Conservation (phyloP, 2,888 invertebrate genomes). For the Cerastis rubricosa region DNA sequence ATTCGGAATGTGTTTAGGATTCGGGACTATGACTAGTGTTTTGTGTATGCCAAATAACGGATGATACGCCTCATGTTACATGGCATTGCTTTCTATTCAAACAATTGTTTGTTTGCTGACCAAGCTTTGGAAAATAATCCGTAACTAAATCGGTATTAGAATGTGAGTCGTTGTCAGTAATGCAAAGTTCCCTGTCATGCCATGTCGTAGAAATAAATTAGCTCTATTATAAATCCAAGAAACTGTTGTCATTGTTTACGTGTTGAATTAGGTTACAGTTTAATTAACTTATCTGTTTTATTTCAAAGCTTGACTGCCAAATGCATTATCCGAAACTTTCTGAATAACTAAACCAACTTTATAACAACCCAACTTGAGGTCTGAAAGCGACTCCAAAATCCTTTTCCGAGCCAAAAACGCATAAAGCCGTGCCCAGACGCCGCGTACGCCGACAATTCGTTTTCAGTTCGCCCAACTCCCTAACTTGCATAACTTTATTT, state of each 20-base stretch:
- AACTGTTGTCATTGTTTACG: background rate
- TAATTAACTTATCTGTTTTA: constrained; percentile 14
- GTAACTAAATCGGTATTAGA: background rate
- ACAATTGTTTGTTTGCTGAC: background rate
- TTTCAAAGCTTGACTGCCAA: constrained; percentile 15
- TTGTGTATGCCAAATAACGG: background rate
- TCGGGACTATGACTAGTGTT: background rate
- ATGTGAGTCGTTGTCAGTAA: background rate
- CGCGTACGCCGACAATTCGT: constrained; percentile 53
- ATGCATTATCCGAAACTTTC: constrained; percentile 33
- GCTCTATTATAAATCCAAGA: too few species aligned
- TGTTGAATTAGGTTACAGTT: background rate
- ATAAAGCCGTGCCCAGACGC: constrained; percentile 48
- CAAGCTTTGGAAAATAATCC: background rate
- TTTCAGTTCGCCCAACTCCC: constrained; percentile 60
- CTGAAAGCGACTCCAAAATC: constrained; percentile 49
- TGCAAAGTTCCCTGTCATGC: background rate
- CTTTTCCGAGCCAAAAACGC: constrained; percentile 58
- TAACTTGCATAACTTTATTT: constrained; percentile 68
- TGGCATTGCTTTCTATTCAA: background rate
- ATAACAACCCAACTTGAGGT: constrained; percentile 39
- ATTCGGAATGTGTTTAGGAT: constrained; percentile 24
- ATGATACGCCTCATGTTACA: background rate
- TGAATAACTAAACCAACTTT: constrained; percentile 42
- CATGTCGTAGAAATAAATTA: too few species aligned